A percentile compares a stretch with the other conserved stretches of the same genome.
phyloP scores from a whole-genome alignment of 2,888 invertebrate genomes.

The Hypolimnas misippus region DNA sequence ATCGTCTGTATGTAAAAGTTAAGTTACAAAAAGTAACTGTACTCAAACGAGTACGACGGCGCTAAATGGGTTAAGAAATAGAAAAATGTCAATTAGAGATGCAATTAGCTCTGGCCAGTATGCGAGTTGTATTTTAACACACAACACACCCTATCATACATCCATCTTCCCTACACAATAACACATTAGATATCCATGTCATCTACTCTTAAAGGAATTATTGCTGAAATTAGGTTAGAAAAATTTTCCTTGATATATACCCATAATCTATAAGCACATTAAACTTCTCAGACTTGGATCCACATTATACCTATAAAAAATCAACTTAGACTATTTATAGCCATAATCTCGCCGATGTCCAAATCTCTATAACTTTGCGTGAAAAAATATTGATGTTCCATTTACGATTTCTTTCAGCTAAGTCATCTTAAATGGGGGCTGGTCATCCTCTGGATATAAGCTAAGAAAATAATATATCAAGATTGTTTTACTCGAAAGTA shows the following conservation, averaged over 20 bases:
- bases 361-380: constrained; percentile 24
- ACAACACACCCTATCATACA: too few relatives aligned
- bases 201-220: background rate
- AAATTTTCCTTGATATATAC: background rate
- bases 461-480: background rate
- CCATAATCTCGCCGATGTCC: constrained; percentile 22
- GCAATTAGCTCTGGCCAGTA: too few relatives aligned
- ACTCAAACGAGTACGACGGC: too few relatives aligned
- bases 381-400: constrained; percentile 9
- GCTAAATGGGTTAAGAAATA: too few relatives aligned
- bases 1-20: too few relatives aligned
- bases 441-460: background rate
- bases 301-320: constrained; percentile 14
- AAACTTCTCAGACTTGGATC: constrained; percentile 4
- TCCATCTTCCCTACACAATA: too few relatives aligned
- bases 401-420: constrained; percentile 8
- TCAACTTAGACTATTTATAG: constrained; percentile 26
- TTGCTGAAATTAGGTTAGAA: background rate
- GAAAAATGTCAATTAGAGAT: too few relatives aligned
- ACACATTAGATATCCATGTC: background rate
- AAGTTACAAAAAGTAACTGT: too few relatives aligned
- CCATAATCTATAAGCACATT: background rate
- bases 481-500: too few relatives aligned
- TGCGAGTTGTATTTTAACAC: too few relatives aligned
- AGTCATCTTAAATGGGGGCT: constrained; percentile 1